Base-by-base conservation (phyloP, 2,888 invertebrate genomes). In the Himalopsyche japonica region DNA sequence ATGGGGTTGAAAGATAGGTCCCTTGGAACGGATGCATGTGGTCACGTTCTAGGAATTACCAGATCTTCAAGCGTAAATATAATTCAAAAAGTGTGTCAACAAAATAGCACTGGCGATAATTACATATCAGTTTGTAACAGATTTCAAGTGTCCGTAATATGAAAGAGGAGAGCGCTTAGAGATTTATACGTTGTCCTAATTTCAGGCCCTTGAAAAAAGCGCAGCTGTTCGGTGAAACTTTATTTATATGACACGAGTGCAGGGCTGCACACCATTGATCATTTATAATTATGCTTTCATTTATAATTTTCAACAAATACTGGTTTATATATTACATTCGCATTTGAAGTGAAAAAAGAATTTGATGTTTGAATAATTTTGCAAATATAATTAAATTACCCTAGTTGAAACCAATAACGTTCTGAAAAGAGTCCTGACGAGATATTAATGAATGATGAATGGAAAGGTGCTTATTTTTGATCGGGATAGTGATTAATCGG, bases 31-130 rank as follows among this genome's bases (percentile, higher is more conserved):
- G 84, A 84, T 84, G 84, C 78, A 27, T 37, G 47, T 32, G 81
- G 84, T 84, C 84, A 84, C 84, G 84, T 81, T 77, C 81, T 81
- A 18, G 64, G 84, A 81, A 84, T 84, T 84, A 84, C 18, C 24
- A 24, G 57, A 24, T 4, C 80, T 80, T 34, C 20, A 27, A 27
- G 3, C 32, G 49, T 80, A 27, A 64, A 80, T 57, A 80, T 80
- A 15, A 37, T 49, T 70, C 18, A 64, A 79, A 84, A 84, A 84
- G 49, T 84, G 84, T 81, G 84, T 84, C 84, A 82, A 77, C 30
- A 24, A 30, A 57, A 70, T 32, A 43, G 79, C 81, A 80, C 83
- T 48, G 76, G 77, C n/a, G 34, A 82, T 84, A 81, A 84, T 84
- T 82, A 84, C 48, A 37, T 18, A 79, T 79, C 79, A 79, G 79